phyloP scores from a whole-genome alignment of 2,888 invertebrate species.

The Mythimna lalbum region DNA sequence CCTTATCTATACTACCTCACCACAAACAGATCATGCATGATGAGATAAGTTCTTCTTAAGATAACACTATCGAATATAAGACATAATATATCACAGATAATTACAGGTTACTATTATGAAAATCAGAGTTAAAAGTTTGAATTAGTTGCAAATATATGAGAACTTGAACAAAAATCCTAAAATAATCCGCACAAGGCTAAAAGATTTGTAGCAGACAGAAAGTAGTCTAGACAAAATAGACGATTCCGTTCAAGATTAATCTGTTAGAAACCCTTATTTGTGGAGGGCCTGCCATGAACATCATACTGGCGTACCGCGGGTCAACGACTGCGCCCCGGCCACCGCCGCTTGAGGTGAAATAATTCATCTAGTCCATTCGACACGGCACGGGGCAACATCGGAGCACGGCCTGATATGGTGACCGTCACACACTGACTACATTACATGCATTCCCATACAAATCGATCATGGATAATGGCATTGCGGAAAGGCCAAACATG shows the following conservation, averaged over 20 bases:
- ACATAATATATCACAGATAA: constrained; percentile 24
- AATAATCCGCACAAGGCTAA: neutral
- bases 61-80: constrained; percentile 69
- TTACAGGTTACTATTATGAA: neutral
- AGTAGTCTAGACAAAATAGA: constrained; percentile 20
- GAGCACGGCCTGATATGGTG: constrained; percentile 49
- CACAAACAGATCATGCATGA: constrained; percentile 76
- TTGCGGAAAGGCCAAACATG: constrained; percentile 44
- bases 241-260: constrained; percentile 30
- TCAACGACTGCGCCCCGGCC: constrained; percentile 82
- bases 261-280: constrained; percentile 63
- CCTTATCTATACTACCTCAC: constrained; percentile 75
- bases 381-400: constrained; percentile 67
- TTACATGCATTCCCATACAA: constrained; percentile 59
- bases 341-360: constrained; percentile 75
- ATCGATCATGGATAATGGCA: constrained; percentile 44
- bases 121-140: neutral
- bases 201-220: neutral
- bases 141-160: neutral
- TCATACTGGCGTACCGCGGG: constrained; percentile 74
- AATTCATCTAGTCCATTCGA: constrained; percentile 80
- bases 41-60: constrained; percentile 81
- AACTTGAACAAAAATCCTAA: neutral
- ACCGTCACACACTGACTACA: constrained; percentile 54
- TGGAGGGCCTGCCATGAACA: constrained; percentile 70